Percentiles rank a stretch among this genome's conserved stretches.
Evolutionary conservation across 92 coral and sea anemone genomes (phyloP).

Genomic region (Porites rus): DNA sequence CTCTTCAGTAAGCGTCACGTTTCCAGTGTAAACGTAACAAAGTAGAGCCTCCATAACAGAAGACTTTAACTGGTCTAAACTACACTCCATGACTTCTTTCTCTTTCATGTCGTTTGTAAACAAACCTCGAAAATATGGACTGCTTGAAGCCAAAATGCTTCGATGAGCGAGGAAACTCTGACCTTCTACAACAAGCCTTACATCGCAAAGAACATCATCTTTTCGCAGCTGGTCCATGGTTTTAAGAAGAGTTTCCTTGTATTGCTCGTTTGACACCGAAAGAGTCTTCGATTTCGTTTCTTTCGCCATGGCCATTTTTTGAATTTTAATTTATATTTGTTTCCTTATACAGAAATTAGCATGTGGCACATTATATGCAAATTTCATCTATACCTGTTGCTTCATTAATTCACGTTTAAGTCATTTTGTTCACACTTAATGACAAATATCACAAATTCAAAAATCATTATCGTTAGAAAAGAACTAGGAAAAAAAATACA

Average conservation of each 20-base stretch:
- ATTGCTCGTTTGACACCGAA: constrained; percentile 40
- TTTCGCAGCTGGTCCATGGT: constrained; percentile 76
- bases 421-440: no score
- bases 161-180: constrained; percentile 74
- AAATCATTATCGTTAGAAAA: no score
- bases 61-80: constrained; percentile 65
- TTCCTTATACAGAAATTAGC: not conserved
- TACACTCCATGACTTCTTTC: constrained; percentile 66
- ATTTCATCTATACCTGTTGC: not conserved
- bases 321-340: not conserved
- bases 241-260: constrained; percentile 58
- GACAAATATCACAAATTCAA: no score
- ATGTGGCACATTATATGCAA: not conserved
- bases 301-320: constrained; percentile 25
- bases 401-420: no score
- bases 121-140: constrained; percentile 83
- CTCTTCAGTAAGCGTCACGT: constrained; percentile 68
- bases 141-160: constrained; percentile 81
- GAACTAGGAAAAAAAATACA: no score
- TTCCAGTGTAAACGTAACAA: constrained; percentile 81
- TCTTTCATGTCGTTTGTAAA: constrained; percentile 87
- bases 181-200: constrained; percentile 69
- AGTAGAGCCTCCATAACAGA: constrained; percentile 74
- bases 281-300: constrained; percentile 3
- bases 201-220: constrained; percentile 81